phyloP scores from a whole-genome alignment of 2,888 invertebrate genomes.

The Ochropleura plecta region DNA sequence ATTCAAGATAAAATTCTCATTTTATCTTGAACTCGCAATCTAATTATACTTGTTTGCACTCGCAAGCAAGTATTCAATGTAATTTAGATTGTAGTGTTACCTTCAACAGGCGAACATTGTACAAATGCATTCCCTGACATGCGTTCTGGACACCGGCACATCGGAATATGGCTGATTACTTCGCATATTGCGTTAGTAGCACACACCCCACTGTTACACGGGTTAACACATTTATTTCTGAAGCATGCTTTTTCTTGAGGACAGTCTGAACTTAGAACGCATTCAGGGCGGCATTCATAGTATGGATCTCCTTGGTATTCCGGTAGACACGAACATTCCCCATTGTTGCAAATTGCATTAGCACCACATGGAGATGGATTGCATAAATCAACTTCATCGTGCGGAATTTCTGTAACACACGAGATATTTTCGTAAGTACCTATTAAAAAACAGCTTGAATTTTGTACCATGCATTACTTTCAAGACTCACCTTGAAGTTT shows the following conservation, averaged over 20 bases:
- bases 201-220: constrained; percentile 93
- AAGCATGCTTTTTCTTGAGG: constrained; percentile 92
- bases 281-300: constrained; percentile 93
- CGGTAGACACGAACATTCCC: constrained; percentile 91
- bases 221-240: constrained; percentile 93
- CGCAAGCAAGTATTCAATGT: background rate
- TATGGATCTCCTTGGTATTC: constrained; percentile 93
- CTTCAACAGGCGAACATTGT: constrained; percentile 89
- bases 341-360: constrained; percentile 91
- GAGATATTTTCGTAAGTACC: constrained; percentile 6
- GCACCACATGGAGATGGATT: constrained; percentile 93
- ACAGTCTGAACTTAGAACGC: constrained; percentile 93
- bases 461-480: background rate
- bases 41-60: too few relatives aligned
- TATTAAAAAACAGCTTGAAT: background rate
- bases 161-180: constrained; percentile 93
- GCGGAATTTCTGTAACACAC: constrained; percentile 73
- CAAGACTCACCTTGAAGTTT: constrained; percentile 86
- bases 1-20: background rate
- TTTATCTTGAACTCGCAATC: too few relatives aligned
- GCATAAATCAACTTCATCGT: constrained; percentile 89
- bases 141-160: constrained; percentile 92
- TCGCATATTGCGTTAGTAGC: constrained; percentile 93
- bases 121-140: constrained; percentile 93
- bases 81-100: constrained; percentile 68